Evolutionary conservation across 53 echinoderm and acorn worm species (phyloP), one percentile per base, ranked within the genome.

Genomic region (Patiria pectinifera): DNA sequence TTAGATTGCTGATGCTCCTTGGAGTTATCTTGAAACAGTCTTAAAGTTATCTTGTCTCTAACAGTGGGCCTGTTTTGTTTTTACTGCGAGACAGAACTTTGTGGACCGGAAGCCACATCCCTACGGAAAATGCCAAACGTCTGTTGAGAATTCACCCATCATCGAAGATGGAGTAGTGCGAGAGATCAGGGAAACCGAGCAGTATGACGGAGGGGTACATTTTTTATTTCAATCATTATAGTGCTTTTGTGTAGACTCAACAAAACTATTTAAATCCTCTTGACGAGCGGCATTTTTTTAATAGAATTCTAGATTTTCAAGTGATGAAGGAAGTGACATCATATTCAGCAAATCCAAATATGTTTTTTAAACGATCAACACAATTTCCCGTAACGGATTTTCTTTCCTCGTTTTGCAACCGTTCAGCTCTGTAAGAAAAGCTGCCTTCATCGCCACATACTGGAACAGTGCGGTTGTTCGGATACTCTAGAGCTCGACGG

Each of bases 401-500:
- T 15, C 15, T 35, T 25, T 35, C 21, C 7, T 82, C 48, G 19
- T 48, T 5, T 72, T 91, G 18, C 35, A 21, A 69, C 19, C 35
- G 62, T 53, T 6, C 74, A 93, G 93, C 69, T 83, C 45, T 93
- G 93, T 75, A 80, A 70, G 58, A 82, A 87, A 16, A 83, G 82
- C 6, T 93, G 93, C 78, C 35, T 93, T 9, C 87, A 93, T 74
- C 23, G n/a, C 48, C 61, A 88, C 45, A 93, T 93, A 11, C 6
- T 1, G 18, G 21, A 74, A 2, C 2, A 71, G 3, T 93, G 93
- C 16, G 45, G 62, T 3, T 93, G 93, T 60, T 87, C 93, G 13
- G 93, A 88, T 74, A 93, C 93, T 3, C 44, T 88, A 6, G 70
- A 82, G 46, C 72, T 93, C 7, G 35, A 93, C 14, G 88, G 88